Base-by-base conservation (phyloP, 1,140 invertebrate species). In the Heliothis subflexa region DNA sequence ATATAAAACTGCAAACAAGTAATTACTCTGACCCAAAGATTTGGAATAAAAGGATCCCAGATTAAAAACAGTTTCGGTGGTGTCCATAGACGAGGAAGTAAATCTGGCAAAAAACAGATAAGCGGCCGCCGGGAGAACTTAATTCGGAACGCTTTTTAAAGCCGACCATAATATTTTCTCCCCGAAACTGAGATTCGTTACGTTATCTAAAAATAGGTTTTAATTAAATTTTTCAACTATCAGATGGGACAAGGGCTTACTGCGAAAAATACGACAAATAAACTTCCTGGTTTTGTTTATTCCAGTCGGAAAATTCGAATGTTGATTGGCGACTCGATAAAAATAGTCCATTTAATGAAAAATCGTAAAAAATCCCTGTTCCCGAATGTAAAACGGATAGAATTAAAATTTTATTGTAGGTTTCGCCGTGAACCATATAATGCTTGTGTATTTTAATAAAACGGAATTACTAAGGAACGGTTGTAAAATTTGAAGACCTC, bases 371-470 rank as follows among this genome's bases (percentile, higher is more conserved):
- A 87, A 88, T 85, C 81, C 80, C 78, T 54, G 80, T 72, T 78
- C 47, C 54, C 52, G 68, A 81, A 78, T 80, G 81, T 81, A 85
- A 83, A 78, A 76, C 64, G 78, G 75, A 78, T 83, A 61, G 80
- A 84, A 84, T 87, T 84, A 88, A 88, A 83, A 84, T 86, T 91
- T 90, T 88, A 90, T 87, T 86, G 78, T 40, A 70, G 73, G 82
- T 83, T 89, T 83, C 78, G 74, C 59, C 78, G 75, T 81, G 70
- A 50, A 78, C 82, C 83, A 84, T 89, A 89, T 86, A 89, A 89
- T 84, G 82, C 77, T 72, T 68, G 78, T 80, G 82, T 84, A 86
- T 89, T 90, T 90, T 90, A 89, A 90, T 91, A 91, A 91, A 91
- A 86, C 82, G 82, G 83, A 88, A 90, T 91, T 86, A 84, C 87